Conservation (phyloP, 2,888 invertebrate species). For the Phania funesta region DNA sequence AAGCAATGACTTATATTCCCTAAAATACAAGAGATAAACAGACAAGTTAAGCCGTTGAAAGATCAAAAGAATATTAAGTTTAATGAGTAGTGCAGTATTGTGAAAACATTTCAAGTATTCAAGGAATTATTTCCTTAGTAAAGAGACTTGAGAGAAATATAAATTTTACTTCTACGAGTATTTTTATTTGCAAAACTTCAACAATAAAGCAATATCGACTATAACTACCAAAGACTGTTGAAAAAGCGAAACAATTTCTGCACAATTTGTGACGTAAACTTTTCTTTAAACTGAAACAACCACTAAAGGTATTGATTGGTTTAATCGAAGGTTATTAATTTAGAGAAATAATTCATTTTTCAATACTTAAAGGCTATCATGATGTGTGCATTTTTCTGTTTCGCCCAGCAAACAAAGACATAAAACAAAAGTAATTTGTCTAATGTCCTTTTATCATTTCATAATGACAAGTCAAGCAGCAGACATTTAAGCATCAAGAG, state of each 20-base stretch:
- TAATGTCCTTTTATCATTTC: too few relatives aligned
- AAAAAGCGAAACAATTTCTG: slow-evolving; percentile 25
- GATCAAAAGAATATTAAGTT: slow-evolving; percentile 43
- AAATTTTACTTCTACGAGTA: neutral
- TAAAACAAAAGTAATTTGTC: too few relatives aligned
- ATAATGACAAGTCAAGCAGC: too few relatives aligned
- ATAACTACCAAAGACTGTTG: neutral
- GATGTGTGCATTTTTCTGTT: too few relatives aligned
- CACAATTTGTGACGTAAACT: slow-evolving; percentile 53
- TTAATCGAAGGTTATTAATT: neutral
- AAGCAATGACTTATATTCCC: neutral
- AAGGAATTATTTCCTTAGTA: too few relatives aligned
- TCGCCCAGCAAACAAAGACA: too few relatives aligned
- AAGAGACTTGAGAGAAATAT: neutral
- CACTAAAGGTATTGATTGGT: neutral
- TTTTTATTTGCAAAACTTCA: neutral
- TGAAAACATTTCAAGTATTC: too few relatives aligned
- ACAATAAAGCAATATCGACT: neutral
- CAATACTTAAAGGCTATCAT: too few relatives aligned
- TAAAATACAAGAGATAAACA: slow-evolving; percentile 48
- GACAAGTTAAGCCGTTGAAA: slow-evolving; percentile 57
- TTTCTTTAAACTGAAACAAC: slow-evolving; percentile 25
- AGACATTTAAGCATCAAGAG: too few relatives aligned
- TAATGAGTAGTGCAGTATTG: slow-evolving; percentile 31
- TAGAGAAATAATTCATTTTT: neutral